Percentiles rank a stretch among this genome's conserved stretches.
These are phyloP conservation scores for Coptodon rendalli DNA, from an alignment of 2,113 vertebrate genomes.

Conservation along the genomic window DNA sequence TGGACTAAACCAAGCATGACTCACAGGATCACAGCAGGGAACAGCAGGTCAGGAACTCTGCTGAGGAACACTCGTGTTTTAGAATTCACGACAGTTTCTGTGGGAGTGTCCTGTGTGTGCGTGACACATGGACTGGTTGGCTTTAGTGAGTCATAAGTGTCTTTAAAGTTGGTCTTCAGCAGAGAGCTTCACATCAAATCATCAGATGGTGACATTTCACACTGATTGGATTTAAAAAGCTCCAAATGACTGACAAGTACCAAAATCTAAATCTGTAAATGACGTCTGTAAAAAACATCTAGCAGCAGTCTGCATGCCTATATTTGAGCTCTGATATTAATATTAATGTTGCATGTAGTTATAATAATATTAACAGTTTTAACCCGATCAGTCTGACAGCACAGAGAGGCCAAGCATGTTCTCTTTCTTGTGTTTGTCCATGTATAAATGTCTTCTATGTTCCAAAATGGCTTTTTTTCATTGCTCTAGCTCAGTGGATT, in stretches of 20 bases:
- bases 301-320: neutral
- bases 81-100: neutral
- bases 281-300: neutral
- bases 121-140: neutral
- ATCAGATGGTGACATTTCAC: neutral
- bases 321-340: neutral
- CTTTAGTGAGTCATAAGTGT: neutral
- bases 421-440: neutral
- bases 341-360: neutral
- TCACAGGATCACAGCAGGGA: neutral
- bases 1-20: neutral
- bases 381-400: neutral
- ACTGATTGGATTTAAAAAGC: neutral
- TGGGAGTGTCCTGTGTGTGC: neutral
- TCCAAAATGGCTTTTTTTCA: neutral
- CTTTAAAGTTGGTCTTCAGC: neutral
- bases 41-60: neutral
- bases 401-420: neutral
- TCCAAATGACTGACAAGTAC: neutral
- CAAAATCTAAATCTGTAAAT: neutral
- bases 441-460: neutral
- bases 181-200: neutral
- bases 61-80: neutral
- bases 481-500: neutral
- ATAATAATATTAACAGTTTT: neutral